A percentile compares a stretch with the other conserved stretches of the same genome.
phyloP scores from a whole-genome alignment of 2,888 invertebrate species.

The Plebejus melissa region DNA sequence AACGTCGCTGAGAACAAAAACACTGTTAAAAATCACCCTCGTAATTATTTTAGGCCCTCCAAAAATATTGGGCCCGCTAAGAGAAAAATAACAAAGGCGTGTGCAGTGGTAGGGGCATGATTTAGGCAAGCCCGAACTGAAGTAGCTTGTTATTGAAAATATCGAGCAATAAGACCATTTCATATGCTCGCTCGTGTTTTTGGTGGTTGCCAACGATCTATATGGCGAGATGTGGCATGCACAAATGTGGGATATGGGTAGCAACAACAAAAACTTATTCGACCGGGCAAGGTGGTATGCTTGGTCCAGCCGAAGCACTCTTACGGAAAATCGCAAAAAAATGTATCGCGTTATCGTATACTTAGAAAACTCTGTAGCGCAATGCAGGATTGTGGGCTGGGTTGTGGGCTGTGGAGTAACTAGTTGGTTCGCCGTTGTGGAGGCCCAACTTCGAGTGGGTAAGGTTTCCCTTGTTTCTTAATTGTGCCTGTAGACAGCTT shows the following conservation, averaged over 20 bases:
- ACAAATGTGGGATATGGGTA: not conserved
- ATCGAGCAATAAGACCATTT: constrained; percentile 22
- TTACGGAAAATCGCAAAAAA: too few species aligned
- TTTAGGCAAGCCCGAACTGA: constrained; percentile 31
- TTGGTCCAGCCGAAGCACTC: too few species aligned
- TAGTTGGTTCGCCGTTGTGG: too few species aligned
- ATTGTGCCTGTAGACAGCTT: too few species aligned
- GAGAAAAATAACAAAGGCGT: constrained; percentile 62
- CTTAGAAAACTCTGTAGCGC: too few species aligned
- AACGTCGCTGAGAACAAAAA: constrained; percentile 44
- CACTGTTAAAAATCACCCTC: constrained; percentile 51
- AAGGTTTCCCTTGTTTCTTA: too few species aligned
- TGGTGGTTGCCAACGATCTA: not conserved
- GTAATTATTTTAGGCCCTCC: constrained; percentile 63
- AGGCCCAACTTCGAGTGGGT: too few species aligned
- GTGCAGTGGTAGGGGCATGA: constrained; percentile 33
- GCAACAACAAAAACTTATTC: too few species aligned
- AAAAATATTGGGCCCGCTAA: constrained; percentile 64
- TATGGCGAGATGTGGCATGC: not conserved
- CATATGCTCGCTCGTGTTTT: not conserved
- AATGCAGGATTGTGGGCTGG: too few species aligned
- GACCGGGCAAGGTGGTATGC: too few species aligned
- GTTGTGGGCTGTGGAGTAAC: too few species aligned
- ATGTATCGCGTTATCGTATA: too few species aligned
- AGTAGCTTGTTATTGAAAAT: constrained; percentile 20